These are phyloP conservation scores for Malurus cyaneus DNA, from an alignment of 2,113 vertebrate genomes.

Conservation along the genomic window DNA sequence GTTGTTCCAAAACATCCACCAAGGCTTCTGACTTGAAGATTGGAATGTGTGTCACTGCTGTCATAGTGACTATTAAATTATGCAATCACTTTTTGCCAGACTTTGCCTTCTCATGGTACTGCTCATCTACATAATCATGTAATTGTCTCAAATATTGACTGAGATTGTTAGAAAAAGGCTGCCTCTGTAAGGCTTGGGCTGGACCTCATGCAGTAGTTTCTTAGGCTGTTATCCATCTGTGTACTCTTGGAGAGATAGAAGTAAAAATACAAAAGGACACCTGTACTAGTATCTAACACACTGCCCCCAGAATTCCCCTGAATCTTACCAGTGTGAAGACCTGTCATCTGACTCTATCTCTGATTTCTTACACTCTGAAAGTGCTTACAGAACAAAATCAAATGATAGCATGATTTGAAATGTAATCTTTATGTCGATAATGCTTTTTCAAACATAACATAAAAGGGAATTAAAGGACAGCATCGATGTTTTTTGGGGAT, in stretches of 20 bases:
- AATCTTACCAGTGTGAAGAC: background rate
- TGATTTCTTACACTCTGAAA: background rate
- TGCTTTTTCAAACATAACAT: background rate
- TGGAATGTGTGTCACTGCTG: background rate
- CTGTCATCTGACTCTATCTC: background rate
- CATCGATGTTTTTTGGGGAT: background rate
- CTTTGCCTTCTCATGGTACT: background rate
- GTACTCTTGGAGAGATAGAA: background rate
- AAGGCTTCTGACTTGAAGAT: background rate
- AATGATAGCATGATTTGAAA: background rate
- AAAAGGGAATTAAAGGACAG: background rate
- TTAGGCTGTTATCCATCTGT: background rate
- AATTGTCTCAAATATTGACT: background rate
- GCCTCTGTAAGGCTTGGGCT: background rate
- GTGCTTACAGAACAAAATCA: background rate
- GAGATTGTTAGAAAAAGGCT: background rate
- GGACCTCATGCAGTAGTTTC: background rate
- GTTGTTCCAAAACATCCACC: background rate
- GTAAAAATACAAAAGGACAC: background rate
- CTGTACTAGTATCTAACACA: background rate
- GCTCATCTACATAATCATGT: background rate
- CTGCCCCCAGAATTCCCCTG: fast-evolving
- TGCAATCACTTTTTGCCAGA: background rate
- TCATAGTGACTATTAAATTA: background rate
- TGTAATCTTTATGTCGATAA: background rate